These are phyloP conservation scores for Drosophila busckii DNA, from an alignment of 1,140 invertebrate genomes.

Conservation along the genomic window DNA sequence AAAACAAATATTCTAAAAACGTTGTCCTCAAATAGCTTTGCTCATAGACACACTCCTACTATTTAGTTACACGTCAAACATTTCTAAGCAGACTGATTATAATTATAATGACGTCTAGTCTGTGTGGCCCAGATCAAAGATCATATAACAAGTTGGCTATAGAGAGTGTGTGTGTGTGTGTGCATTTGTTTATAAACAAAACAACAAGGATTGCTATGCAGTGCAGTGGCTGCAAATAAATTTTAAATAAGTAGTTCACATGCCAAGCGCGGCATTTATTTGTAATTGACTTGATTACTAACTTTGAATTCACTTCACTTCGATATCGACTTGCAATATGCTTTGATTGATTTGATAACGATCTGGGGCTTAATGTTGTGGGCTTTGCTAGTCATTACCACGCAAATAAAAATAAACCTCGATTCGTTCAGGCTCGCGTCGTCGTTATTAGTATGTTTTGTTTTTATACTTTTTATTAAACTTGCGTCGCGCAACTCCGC, in stretches of 20 bases:
- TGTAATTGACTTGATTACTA: no score
- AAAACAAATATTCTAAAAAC: conserved; percentile 43
- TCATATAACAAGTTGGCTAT: conserved; percentile 6
- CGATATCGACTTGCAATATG: conserved; percentile 18
- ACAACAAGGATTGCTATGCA: no score
- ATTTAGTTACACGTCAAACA: conserved; percentile 33
- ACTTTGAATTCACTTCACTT: conserved; percentile 27
- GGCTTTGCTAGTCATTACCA: conserved; percentile 33
- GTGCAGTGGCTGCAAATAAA: no score
- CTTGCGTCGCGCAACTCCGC: conserved; percentile 15
- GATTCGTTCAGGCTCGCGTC: conserved; percentile 24
- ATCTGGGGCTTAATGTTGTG: conserved; percentile 10
- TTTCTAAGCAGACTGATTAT: conserved; percentile 28
- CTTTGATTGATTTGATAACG: conserved; percentile 37
- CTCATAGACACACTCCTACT: conserved; percentile 31
- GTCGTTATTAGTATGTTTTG: no score
- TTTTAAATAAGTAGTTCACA: no score
- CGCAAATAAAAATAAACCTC: conserved; percentile 17
- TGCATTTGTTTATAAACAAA: no score
- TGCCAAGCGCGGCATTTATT: no score
- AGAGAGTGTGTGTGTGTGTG: no score
- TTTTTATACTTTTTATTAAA: conserved; percentile 20
- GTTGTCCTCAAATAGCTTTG: conserved; percentile 39
- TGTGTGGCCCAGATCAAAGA: conserved; percentile 4
- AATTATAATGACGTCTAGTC: conserved; percentile 24